A percentile compares a stretch with the other conserved stretches of the same genome.
phyloP scores from a whole-genome alignment of 2,113 vertebrate species.

The Enhydra lutris region DNA sequence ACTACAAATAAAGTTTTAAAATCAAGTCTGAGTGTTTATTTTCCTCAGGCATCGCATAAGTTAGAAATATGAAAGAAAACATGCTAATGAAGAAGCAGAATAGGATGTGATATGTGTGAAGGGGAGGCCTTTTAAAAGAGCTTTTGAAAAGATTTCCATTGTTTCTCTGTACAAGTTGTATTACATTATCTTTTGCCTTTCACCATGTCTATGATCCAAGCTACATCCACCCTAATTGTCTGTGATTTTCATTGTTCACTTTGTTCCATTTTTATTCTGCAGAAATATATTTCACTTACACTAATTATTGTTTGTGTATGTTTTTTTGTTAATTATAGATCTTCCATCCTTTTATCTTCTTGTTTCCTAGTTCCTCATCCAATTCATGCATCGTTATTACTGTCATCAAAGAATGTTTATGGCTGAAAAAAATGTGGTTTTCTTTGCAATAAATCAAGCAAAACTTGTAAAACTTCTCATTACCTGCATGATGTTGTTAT shows the following conservation, averaged over 20 bases:
- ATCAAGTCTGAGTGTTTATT: fast-evolving
- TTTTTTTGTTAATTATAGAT: slow-evolving; percentile 81
- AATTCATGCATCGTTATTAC: slow-evolving; percentile 64
- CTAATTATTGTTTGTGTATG: slow-evolving; percentile 82
- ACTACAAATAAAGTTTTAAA: background rate
- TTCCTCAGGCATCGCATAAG: background rate
- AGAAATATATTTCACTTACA: slow-evolving; percentile 69
- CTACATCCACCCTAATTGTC: slow-evolving; percentile 28
- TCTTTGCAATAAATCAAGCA: slow-evolving; percentile 24
- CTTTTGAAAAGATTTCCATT: background rate
- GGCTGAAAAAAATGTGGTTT: slow-evolving; percentile 17
- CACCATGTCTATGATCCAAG: background rate
- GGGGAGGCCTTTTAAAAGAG: background rate
- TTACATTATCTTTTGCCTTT: slow-evolving; percentile 55
- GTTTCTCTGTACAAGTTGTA: background rate
- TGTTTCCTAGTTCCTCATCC: slow-evolving; percentile 72
- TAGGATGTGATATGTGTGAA: background rate
- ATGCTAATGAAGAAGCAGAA: background rate
- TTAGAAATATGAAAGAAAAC: slow-evolving; percentile 30
- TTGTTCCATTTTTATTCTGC: slow-evolving; percentile 74
- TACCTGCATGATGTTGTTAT: background rate
- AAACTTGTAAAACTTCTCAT: slow-evolving; percentile 36
- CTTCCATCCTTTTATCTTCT: slow-evolving; percentile 64
- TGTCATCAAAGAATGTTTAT: slow-evolving; percentile 61
- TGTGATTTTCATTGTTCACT: slow-evolving; percentile 49